phyloP scores from a whole-genome alignment of 2,888 invertebrate genomes.

The Amphipyra berbera region DNA sequence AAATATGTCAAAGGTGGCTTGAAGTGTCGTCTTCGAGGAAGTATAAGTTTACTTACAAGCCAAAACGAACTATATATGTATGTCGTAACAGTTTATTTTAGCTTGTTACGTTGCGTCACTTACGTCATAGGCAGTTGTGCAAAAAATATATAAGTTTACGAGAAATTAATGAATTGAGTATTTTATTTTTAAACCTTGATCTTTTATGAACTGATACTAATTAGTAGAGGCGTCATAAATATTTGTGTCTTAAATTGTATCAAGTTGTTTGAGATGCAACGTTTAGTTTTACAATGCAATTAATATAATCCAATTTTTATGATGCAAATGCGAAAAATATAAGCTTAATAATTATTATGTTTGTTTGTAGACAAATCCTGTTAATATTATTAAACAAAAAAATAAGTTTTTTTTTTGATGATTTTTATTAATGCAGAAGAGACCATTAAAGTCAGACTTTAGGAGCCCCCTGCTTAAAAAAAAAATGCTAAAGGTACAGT shows the following conservation, averaged over 20 bases:
- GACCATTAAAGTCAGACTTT: too few species aligned
- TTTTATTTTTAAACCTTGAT: constrained; percentile 37
- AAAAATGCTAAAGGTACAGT: too few species aligned
- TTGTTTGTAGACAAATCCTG: too few species aligned
- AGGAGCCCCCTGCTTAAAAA: too few species aligned
- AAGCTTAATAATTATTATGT: too few species aligned
- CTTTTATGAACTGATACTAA: constrained; percentile 34
- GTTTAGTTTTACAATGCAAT: constrained; percentile 1
- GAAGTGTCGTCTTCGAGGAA: constrained; percentile 62
- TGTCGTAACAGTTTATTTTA: constrained; percentile 19
- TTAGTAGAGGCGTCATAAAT: constrained; percentile 29
- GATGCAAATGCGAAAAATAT: background rate
- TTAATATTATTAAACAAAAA: too few species aligned
- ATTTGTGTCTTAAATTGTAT: constrained; percentile 32
- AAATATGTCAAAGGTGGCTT: constrained; percentile 68
- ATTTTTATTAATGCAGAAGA: too few species aligned
- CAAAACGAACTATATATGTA: constrained; percentile 46
- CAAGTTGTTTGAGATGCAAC: background rate
- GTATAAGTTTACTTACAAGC: constrained; percentile 22
- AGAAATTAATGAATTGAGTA: constrained; percentile 42
- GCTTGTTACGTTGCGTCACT: constrained; percentile 6
- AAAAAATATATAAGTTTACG: constrained; percentile 31
- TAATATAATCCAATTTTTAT: constrained; percentile 1
- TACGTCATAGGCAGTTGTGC: constrained; percentile 41
- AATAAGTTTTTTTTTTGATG: too few species aligned